Conservation (phyloP, 1,140 invertebrate species). For the Lepidurus arcticus region DNA sequence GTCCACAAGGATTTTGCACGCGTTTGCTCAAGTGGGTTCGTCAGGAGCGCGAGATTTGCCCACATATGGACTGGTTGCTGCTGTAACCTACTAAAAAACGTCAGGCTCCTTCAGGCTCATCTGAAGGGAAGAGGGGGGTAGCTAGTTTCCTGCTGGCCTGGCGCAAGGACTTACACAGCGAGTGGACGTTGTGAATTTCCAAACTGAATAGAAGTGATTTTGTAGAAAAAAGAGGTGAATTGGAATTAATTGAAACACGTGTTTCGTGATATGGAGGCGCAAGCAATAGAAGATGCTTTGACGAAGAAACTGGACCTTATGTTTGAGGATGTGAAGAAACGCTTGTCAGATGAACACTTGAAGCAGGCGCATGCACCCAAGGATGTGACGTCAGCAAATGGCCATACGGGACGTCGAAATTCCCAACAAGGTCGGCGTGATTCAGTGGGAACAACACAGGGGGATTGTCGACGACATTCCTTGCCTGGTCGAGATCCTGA, state of each 20-base stretch:
- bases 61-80: slow-evolving; percentile 2
- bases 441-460: neutral
- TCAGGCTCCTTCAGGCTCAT: neutral
- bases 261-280: neutral
- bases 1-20: neutral
- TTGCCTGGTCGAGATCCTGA: neutral
- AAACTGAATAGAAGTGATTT: no score
- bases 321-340: slow-evolving; percentile 28
- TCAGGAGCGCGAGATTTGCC: neutral
- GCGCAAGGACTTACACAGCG: no score
- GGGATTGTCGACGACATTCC: neutral
- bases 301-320: slow-evolving; percentile 28
- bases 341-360: slow-evolving; percentile 22
- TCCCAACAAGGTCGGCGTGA: slow-evolving; percentile 23
- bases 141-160: neutral
- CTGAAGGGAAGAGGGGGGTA: neutral
- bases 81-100: neutral
- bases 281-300: slow-evolving; percentile 27
- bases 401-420: slow-evolving; percentile 26
- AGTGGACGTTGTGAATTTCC: no score
- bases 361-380: slow-evolving; percentile 16
- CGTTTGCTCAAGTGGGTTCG: neutral
- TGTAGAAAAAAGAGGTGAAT: neutral
- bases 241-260: neutral
- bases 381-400: slow-evolving; percentile 12